A percentile compares a stretch with the other conserved stretches of the same genome.
These are phyloP conservation scores for Ips typographus DNA, from an alignment of 1,140 invertebrate genomes.

Conservation along the genomic window DNA sequence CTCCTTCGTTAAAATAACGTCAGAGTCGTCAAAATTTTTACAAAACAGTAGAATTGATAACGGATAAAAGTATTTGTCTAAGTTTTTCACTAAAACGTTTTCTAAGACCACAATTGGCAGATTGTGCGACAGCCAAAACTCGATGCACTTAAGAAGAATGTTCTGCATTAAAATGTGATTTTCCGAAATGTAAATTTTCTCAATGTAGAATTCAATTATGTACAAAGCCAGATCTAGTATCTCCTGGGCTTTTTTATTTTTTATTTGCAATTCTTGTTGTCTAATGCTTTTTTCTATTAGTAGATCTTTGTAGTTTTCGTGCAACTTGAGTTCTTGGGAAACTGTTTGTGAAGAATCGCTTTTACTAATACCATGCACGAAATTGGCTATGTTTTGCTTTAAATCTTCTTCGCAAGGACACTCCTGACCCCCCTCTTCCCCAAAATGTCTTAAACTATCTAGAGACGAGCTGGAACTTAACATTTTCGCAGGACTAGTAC, in stretches of 20 bases:
- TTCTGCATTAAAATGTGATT: slow-evolving; percentile 53
- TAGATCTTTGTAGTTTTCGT: slow-evolving; percentile 28
- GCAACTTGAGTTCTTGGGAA: slow-evolving; percentile 7
- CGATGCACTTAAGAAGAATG: slow-evolving; percentile 51
- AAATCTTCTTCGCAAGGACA: slow-evolving; percentile 50
- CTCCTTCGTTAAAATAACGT: slow-evolving; percentile 43
- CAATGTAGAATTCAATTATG: slow-evolving; percentile 50
- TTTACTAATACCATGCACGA: slow-evolving; percentile 47
- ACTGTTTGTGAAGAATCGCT: slow-evolving; percentile 37
- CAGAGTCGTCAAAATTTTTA: slow-evolving; percentile 51
- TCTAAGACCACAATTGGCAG: slow-evolving; percentile 52
- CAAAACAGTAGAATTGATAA: slow-evolving; percentile 54
- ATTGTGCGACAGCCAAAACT: slow-evolving; percentile 54
- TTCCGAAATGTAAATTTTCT: slow-evolving; percentile 48
- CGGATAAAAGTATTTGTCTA: slow-evolving; percentile 55
- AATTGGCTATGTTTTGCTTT: slow-evolving; percentile 47
- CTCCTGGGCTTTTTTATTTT: slow-evolving; percentile 43
- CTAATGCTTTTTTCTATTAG: slow-evolving; percentile 29
- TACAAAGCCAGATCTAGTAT: slow-evolving; percentile 45
- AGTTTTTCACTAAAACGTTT: slow-evolving; percentile 53
- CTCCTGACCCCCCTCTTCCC: slow-evolving; percentile 49
- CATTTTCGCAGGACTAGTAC: slow-evolving; percentile 45
- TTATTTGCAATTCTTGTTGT: slow-evolving; percentile 39
- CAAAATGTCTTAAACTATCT: slow-evolving; percentile 50
- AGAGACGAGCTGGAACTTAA: slow-evolving; percentile 49